Percentiles rank a stretch among this genome's conserved stretches.
Conservation (phyloP, 2,797 vertebrate genomes). For the Taeniopygia guttata region DNA sequence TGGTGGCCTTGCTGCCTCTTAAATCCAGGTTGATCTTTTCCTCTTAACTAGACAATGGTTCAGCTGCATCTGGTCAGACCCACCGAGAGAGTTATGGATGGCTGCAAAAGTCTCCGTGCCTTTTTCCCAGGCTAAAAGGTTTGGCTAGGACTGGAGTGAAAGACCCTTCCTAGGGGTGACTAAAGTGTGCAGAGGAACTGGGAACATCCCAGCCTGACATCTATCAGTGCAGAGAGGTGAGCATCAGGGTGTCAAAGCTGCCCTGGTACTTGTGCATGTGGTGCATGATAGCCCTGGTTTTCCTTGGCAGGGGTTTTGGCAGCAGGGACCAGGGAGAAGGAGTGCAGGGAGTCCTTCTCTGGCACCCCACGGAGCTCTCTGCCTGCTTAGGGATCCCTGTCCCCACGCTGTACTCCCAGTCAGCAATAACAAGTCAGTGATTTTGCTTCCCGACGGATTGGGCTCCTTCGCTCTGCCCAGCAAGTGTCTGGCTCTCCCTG, state of each 20-base stretch:
- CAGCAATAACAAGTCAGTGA: not conserved
- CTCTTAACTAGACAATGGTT: slow-evolving; percentile 17
- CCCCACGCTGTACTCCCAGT: not conserved
- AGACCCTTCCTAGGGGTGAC: not conserved
- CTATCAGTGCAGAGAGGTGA: not conserved
- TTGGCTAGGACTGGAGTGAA: not conserved
- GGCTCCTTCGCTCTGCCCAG: not conserved
- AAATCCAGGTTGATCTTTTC: slow-evolving; percentile 30
- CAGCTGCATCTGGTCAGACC: slow-evolving; percentile 23
- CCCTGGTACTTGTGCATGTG: accelerated
- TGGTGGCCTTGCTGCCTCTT: slow-evolving; percentile 37
- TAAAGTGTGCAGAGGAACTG: accelerated
- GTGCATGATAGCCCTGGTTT: accelerated
- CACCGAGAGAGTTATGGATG: not conserved
- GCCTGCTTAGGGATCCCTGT: not conserved
- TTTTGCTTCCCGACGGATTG: not conserved
- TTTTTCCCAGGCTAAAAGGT: not conserved
- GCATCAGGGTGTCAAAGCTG: not conserved
- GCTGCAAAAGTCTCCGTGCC: not conserved
- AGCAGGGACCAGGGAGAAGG: not conserved
- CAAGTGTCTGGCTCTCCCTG: not conserved
- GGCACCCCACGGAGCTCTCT: not conserved
- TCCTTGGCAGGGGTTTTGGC: not conserved
- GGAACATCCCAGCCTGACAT: not conserved
- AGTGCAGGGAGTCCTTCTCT: not conserved